Base-by-base conservation (phyloP, 2,888 invertebrate species). In the Gortyna flavago region DNA sequence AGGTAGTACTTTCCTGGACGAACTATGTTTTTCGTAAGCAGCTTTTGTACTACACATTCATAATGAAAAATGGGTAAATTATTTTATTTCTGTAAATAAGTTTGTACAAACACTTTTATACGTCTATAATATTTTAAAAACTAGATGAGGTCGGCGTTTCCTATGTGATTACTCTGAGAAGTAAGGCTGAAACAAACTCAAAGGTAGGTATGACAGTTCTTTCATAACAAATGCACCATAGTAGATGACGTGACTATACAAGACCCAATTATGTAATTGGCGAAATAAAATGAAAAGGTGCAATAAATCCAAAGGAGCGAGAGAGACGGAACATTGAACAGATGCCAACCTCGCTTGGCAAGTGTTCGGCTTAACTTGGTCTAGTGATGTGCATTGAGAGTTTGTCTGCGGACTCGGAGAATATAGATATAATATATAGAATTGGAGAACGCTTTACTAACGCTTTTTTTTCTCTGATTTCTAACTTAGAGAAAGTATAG, bases 321-420 rank as follows among this genome's bases (percentile, higher is more conserved):
- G 8, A n/a, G 88, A 80, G 86, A 83, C 16, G n/a, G 54, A 59
- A 75, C 67, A 77, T 84, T 81, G 88, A 88, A 81, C 84, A 88
- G 86, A 86, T 81, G 86, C 88, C 88, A 86, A 61, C 48, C 9
- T 59, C 61, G 51, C 65, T 83, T 86, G 88, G 80, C 86, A 87
- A 86, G 71, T 73, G 66, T 71, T 72, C 67, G 54, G 48, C 54
- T 57, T 29, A 61, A 74, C 69, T 76, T 69, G 61, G 3, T 13
- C n/a, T 86, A 86, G 86, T 66, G 86, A 86, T 88, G 86, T 65
- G 75, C 83, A n/a, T 59, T 0, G 29, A 61, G 29, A 54, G 44
- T 41, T 57, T 35, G 51, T 32, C 38, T 48, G 16, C 11, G 61
- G 6, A 65, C n/a, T n/a, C n/a, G n/a, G n/a, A n/a, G n/a, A n/a